These are phyloP conservation scores for Laterallus jamaicensis DNA, from an alignment of 2,113 vertebrate genomes.

Conservation along the genomic window DNA sequence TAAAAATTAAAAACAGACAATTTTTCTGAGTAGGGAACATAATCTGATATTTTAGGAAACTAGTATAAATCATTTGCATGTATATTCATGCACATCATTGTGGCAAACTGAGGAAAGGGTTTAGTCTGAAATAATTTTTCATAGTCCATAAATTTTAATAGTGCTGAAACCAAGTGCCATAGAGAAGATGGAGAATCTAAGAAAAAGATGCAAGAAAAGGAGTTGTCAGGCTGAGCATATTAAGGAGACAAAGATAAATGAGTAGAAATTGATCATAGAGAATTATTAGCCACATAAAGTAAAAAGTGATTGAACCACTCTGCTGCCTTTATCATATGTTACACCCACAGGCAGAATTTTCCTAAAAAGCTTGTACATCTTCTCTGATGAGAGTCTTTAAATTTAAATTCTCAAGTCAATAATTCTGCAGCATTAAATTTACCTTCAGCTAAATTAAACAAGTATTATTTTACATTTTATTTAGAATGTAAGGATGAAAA, in stretches of 20 bases:
- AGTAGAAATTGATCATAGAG: not conserved
- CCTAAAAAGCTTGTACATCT: not conserved
- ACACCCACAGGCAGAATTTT: not conserved
- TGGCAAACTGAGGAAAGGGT: not conserved
- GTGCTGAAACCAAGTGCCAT: not conserved
- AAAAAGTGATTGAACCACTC: not conserved
- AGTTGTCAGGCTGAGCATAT: not conserved
- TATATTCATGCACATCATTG: not conserved
- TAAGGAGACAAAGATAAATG: not conserved
- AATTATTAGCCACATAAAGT: conserved; percentile 42
- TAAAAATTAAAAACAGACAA: not conserved
- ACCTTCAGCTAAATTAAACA: conserved; percentile 21
- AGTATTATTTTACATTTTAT: conserved; percentile 2
- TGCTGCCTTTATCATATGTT: not conserved
- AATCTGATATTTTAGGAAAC: conserved; percentile 10
- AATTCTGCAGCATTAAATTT: conserved; percentile 13
- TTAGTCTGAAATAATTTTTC: conserved; percentile 1
- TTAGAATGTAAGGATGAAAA: not conserved
- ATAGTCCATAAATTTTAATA: conserved; percentile 13
- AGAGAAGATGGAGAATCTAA: not conserved
- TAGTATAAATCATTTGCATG: not conserved
- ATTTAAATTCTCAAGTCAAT: conserved; percentile 34
- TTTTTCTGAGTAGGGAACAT: not conserved
- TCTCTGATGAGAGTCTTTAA: not conserved
- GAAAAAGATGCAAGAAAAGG: not conserved